Percentiles rank a stretch among this genome's conserved stretches.
Conservation (phyloP, 1,140 invertebrate genomes). For the Penaeus japonicus region DNA sequence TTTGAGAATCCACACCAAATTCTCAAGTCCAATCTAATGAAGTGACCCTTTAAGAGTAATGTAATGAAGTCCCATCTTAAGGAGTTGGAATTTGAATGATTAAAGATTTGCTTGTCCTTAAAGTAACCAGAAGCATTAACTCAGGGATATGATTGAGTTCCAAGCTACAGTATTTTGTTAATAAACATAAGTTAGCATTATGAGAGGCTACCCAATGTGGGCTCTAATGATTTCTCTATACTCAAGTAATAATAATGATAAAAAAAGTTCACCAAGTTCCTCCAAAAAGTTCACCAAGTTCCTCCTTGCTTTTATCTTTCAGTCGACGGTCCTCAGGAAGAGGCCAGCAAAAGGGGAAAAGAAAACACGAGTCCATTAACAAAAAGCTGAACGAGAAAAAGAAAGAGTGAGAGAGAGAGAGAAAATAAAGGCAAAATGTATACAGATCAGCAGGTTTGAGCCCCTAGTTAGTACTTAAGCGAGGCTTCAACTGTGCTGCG, state of each 20-base stretch:
- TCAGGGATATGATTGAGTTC: no score
- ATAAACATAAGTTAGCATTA: no score
- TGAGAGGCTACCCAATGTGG: no score
- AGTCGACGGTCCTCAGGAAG: conserved; percentile 49
- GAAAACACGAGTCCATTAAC: conserved; percentile 50
- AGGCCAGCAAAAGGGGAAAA: conserved; percentile 48
- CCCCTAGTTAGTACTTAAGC: conserved; percentile 45
- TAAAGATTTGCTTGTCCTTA: no score
- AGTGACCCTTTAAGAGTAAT: no score
- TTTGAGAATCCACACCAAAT: no score
- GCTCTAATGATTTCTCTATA: no score
- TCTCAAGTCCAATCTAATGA: no score
- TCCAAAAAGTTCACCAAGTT: neutral
- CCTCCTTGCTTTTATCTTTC: conserved; percentile 10
- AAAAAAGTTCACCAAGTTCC: neutral
- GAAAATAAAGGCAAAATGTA: neutral
- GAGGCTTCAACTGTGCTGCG: conserved; percentile 25
- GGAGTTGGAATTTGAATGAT: no score
- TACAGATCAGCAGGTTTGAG: conserved; percentile 16
- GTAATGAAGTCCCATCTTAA: no score
- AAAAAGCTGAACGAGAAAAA: conserved; percentile 44
- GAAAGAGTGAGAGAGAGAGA: neutral
- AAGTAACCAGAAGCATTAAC: no score
- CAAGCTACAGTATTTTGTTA: no score
- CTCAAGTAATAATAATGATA: neutral